Base-by-base conservation (phyloP, 1,140 invertebrate genomes). In the Nymphalis io region DNA sequence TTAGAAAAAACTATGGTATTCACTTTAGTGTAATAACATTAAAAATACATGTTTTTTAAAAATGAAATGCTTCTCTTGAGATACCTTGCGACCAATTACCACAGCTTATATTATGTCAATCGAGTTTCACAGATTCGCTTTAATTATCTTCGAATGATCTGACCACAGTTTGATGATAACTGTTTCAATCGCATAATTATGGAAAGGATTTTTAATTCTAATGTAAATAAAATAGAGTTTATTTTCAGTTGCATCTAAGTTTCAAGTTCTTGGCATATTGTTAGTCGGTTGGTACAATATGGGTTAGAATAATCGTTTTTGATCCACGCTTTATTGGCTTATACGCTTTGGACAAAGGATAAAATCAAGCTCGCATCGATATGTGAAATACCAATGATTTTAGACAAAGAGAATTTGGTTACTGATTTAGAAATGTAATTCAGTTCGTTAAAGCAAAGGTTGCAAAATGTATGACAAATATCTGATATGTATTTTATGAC, bases 281-380 rank as follows among this genome's bases (percentile, higher is more conserved):
- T 55, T 55, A 55, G 51, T 23, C 13, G 23, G 21, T 55, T 10
- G 23, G 21, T 55, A 27, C 51, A 55, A 15, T 55, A 55, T 55
- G 15, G 13, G 51, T 27, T 27, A 23, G 51, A 55, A 23, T 55
- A 27, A 55, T 72, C 60, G 60, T 68, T 58, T 71, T 68, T 68
- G 69, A 71, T 75, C 69, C 64, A 68, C 60, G 62, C 68, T 75
- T 72, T 75, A 68, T 68, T 57, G 69, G 65, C 69, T 75, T 65
- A 69, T 15, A 42, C 48, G 62, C 48, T 74, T 63, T 51, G 61
- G 60, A 70, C 68, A 74, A 68, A 74, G 67, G 72, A 70, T 74
- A 70, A 67, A 74, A 74, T 70, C 68, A 70, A 58, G 61, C 60
- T 63, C 60, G 67, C 67, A 72, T 27, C 39, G 62, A 65, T 57